Evolutionary conservation across 1,140 invertebrate species (phyloP), one percentile per base, ranked within the genome.

Genomic region (Leguminivora glycinivorella): DNA sequence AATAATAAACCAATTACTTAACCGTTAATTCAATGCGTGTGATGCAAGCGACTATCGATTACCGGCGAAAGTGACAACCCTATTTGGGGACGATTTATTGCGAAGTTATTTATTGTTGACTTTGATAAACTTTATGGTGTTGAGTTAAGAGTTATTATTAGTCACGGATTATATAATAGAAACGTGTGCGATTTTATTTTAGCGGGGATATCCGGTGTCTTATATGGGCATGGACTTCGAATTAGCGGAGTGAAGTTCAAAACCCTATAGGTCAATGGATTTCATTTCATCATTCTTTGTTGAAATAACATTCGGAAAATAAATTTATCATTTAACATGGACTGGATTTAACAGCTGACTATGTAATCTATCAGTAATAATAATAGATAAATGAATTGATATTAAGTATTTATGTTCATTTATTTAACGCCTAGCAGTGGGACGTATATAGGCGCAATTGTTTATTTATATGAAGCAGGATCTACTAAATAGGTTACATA

Each of bases 1-100:
- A 43, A 40, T 40, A 40, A 52, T 22, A 52, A 52, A 52, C 19
- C 47, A 52, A 52, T 52, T 52, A 52, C 47, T 52, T 52, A 52
- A 52, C 47, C 6, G 47, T 22, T 52, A 22, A 52, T 52, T 22
- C 17, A 52, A 52, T 52, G 22, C 47, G 47, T 52, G 47, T 52
- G 47, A 52, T n/a, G 47, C 47, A 52, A 52, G 10, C 3, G 22
- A 22, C 1, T 52, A 52, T 52, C 19, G 47, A 52, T 52, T 52
- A 52, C 47, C 17, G 1, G 47, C 19, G 47, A 52, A 52, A 52
- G 47, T 22, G 17, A 52, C 19, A 22, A 19, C 47, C 47, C 47
- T 52, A 52, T 52, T 52, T 10, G 47, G 19, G n/a, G 43, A 17
- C 43, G 19, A 52, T 52, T 52, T 52, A 52, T 52, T 52, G n/a